phyloP scores from a whole-genome alignment of 92 coral and sea anemone genomes.

The Phenganax subtilis region DNA sequence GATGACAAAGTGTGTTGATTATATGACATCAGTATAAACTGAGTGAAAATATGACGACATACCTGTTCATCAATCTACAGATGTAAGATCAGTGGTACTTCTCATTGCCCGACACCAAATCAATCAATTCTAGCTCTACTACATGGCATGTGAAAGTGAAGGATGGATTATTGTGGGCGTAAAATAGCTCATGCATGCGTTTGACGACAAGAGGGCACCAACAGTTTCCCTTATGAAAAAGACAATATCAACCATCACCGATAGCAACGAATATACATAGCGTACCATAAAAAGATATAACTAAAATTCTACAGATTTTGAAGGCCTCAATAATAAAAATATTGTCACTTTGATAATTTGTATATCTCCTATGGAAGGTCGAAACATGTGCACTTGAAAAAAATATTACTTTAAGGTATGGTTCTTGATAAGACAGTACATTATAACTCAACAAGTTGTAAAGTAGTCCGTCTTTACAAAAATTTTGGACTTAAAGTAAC shows the following conservation, averaged over 20 bases:
- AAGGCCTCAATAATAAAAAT: background rate
- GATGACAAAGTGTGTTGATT: background rate
- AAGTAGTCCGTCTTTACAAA: no score
- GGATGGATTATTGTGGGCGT: conserved; percentile 26
- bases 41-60: background rate
- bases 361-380: background rate
- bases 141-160: background rate
- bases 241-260: conserved; percentile 22
- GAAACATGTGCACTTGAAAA: background rate
- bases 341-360: background rate
- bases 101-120: conserved; percentile 24
- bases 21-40: background rate
- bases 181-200: conserved; percentile 35
- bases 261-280: conserved; percentile 11
- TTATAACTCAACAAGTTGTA: no score
- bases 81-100: background rate
- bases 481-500: no score
- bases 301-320: conserved; percentile 13
- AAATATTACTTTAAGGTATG: no score
- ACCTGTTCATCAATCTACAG: conserved; percentile 30
- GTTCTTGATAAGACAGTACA: no score
- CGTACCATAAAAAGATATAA: conserved; percentile 9
- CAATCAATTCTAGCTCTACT: no score
- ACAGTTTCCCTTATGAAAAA: conserved; percentile 26
- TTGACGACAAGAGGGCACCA: conserved; percentile 25